Base-by-base conservation (phyloP, 2,797 vertebrate species). In the Pampus argenteus region DNA sequence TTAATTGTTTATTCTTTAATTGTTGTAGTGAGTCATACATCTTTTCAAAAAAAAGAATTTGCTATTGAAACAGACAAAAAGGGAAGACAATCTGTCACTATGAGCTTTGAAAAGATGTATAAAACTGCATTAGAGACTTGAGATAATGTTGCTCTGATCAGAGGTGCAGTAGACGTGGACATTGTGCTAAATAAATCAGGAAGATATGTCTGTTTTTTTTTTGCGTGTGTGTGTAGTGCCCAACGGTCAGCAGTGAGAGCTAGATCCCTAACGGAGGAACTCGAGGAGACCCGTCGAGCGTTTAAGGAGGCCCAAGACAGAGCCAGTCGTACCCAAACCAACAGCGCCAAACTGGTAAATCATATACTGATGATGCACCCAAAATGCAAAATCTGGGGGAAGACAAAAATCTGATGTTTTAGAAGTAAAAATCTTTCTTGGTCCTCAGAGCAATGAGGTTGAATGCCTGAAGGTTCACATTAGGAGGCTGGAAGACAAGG, bases 401-500 rank as follows among this genome's bases (percentile, higher is more conserved):
- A n/a, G n/a, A n/a, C 17, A 40, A 40, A 40, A 40, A 14, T 40
- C 14, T 15, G 7, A 40, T 60, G 47, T 49, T 13, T 25, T 13
- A 18, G 11, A 42, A 65, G 20, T 57, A 18, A 25, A 28, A 29
- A 14, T 36, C 54, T 57, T 9, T 51, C 63, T 70, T 76, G 42
- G 4, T 60, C 74, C 75, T 67, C 56, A 95, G 95, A 88, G 63
- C 62, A 93, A 86, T 72, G 94, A 94, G 56, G 78, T 87, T 36
- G 92, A 93, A 83, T 84, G 78, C 62, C 71, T 94, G 61, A 94
- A 92, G 78, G 73, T 78, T 85, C 86, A 91, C 45, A 86, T 91
- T 25, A 89, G 79, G 79, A 85, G 84, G 65, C 88, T 91, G 3
- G 93, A 95, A 80, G 94, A 95, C 45, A 89, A 90, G 93, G 95